Evolutionary conservation across 2,113 vertebrate genomes (phyloP), one percentile per base, ranked within the genome.

Genomic region (Pluvianellus socialis): DNA sequence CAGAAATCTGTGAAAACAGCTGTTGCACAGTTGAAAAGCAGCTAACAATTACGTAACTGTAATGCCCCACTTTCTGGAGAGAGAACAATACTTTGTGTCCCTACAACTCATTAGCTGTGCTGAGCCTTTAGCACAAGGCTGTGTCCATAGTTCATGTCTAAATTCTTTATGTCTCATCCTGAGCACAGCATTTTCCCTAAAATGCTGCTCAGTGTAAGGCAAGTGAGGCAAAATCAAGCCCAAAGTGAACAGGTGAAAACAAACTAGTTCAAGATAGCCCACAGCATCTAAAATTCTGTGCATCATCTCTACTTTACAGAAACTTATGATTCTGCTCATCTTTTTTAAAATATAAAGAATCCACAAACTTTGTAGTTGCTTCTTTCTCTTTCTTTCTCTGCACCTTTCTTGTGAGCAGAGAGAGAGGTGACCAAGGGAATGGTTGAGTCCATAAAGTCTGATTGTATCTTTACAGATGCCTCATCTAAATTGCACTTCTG

Each of bases 61-160:
- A 28, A 14, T 23, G 18, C 3, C 40, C 13, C 30, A 18, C 58
- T 90, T 82, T 59, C 55, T 79, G 32, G 24, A 83, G 9, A 40
- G 14, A 35, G 26, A 61, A 12, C 42, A 80, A 50, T 27, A 61
- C 6, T 52, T 44, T 3, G 0, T 44, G 30, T 65, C 42, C 47
- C 7, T 15, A 27, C 74, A 22, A 15, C 40, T 72, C 47, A 20
- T 65, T 70, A 66, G 38, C 28, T 19, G 5, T 0, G 0, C 40
- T 30, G 22, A 79, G 19, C 30, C 49, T 86, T 79, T 49, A 74
- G 12, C 26, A 35, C 8, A 68, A 23, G n/a, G 13, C 27, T 74
- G 17, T 55, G 23, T 74, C 32, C 65, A 63, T 6, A 30, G 12
- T 14, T 81, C 14, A 35, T 9, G 59, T 86, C 65, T 7, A 45